phyloP scores from a whole-genome alignment of 2,113 vertebrate species.

The Menidia beryllina region DNA sequence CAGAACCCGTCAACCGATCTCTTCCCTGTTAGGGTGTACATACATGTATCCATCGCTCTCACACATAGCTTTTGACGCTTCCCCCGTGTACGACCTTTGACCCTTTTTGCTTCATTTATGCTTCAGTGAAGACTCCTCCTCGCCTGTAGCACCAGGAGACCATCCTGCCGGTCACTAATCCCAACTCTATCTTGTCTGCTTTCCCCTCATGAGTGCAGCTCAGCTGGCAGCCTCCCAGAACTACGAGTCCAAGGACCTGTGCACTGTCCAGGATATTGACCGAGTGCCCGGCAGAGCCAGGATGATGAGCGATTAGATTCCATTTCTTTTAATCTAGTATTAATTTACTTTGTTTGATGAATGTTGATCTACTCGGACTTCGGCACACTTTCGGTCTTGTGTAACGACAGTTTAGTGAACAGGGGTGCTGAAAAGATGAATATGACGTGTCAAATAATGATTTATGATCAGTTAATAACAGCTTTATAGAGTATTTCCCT shows the following conservation, averaged over 20 bases:
- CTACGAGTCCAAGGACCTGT: conserved; percentile 5
- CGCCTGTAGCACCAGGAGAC: conserved; percentile 41
- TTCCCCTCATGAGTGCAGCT: conserved; percentile 4
- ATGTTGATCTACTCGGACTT: not conserved
- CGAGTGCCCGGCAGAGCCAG: not conserved
- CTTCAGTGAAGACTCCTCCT: conserved; percentile 36
- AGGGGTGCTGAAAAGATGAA: no score
- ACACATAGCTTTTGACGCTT: conserved; percentile 19
- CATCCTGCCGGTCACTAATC: conserved; percentile 29
- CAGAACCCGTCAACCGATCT: conserved; percentile 15
- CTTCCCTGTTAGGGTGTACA: conserved; percentile 1
- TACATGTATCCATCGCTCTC: not conserved
- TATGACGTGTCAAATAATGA: no score
- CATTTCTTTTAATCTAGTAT: not conserved
- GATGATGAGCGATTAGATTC: not conserved
- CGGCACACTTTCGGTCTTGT: not conserved
- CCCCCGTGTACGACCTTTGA: conserved; percentile 29
- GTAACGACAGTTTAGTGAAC: not conserved
- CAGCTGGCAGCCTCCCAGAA: conserved; percentile 11
- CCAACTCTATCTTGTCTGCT: conserved; percentile 19
- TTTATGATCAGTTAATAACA: no score
- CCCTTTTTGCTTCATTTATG: conserved; percentile 54
- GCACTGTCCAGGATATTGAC: not conserved
- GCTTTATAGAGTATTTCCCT: no score
- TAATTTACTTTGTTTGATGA: not conserved